Evolutionary conservation across 2,113 vertebrate species (phyloP).

Genomic region (Syrrhaptes paradoxus): DNA sequence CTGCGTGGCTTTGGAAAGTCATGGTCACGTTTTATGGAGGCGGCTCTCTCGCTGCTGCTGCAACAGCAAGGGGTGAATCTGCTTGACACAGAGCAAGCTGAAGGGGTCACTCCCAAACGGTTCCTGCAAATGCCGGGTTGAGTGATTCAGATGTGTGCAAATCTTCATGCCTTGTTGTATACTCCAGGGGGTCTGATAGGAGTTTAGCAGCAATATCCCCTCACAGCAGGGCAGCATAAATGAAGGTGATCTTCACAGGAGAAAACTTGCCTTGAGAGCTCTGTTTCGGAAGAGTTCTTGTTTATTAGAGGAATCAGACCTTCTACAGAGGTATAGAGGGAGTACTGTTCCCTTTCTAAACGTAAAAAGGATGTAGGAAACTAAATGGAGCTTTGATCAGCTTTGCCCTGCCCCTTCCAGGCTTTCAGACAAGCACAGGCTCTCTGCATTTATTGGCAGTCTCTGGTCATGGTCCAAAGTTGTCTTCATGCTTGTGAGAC

Average conservation of each 20-base stretch:
- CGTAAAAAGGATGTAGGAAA: neutral
- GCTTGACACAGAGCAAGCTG: neutral
- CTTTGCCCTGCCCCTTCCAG: neutral
- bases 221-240: neutral
- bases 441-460: neutral
- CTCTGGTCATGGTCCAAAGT: neutral
- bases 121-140: neutral
- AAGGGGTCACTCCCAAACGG: neutral
- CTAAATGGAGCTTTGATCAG: neutral
- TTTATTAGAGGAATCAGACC: neutral
- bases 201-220: neutral
- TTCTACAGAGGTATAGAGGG: neutral
- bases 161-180: neutral
- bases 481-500: neutral
- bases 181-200: neutral
- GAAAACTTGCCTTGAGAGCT: neutral
- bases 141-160: neutral
- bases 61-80: neutral
- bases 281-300: neutral
- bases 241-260: neutral
- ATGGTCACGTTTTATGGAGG: neutral
- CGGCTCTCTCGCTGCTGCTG: neutral
- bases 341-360: neutral
- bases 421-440: neutral
- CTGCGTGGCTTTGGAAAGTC: neutral